phyloP scores from a whole-genome alignment of 2,888 invertebrate species.

The Drosophila tripunctata region DNA sequence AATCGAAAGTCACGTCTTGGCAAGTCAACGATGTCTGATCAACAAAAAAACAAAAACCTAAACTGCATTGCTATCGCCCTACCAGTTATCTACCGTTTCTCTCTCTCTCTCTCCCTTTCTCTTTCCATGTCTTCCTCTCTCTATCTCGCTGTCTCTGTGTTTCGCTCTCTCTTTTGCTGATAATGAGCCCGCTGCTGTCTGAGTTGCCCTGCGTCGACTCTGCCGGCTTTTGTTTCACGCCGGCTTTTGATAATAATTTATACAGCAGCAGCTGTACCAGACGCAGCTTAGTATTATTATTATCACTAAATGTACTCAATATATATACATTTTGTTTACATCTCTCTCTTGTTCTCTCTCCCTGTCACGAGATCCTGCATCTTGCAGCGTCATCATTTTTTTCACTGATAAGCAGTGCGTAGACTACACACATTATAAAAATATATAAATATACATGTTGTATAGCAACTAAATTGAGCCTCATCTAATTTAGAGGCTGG shows the following conservation, averaged over 20 bases:
- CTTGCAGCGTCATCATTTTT: conserved; percentile 23
- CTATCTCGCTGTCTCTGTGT: neutral
- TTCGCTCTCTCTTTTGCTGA: conserved; percentile 36
- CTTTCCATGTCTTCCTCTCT: neutral
- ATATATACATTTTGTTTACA: conserved; percentile 15
- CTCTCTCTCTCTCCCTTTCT: neutral
- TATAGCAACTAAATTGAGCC: conserved; percentile 5
- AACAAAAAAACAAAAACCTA: conserved; percentile 22
- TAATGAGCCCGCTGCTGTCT: conserved; percentile 33
- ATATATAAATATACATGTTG: neutral
- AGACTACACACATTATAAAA: neutral
- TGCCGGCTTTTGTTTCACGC: conserved; percentile 39
- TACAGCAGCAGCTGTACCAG: conserved; percentile 67
- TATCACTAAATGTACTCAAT: conserved; percentile 11
- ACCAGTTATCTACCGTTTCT: conserved; percentile 44
- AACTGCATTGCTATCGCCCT: conserved; percentile 58
- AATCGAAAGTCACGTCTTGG: conserved; percentile 69
- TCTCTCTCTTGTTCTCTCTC: conserved; percentile 22
- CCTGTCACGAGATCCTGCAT: conserved; percentile 18
- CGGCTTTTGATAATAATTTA: conserved; percentile 73
- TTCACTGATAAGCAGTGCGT: conserved; percentile 27
- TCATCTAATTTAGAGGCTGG: conserved; percentile 1
- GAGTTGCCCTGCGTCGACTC: conserved; percentile 6
- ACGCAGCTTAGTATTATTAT: conserved; percentile 13
- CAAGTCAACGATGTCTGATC: conserved; percentile 57